Evolutionary conservation across 53 echinoderm and acorn worm genomes (phyloP), one percentile per base, ranked within the genome.

Genomic region (Holothuria leucospilota): DNA sequence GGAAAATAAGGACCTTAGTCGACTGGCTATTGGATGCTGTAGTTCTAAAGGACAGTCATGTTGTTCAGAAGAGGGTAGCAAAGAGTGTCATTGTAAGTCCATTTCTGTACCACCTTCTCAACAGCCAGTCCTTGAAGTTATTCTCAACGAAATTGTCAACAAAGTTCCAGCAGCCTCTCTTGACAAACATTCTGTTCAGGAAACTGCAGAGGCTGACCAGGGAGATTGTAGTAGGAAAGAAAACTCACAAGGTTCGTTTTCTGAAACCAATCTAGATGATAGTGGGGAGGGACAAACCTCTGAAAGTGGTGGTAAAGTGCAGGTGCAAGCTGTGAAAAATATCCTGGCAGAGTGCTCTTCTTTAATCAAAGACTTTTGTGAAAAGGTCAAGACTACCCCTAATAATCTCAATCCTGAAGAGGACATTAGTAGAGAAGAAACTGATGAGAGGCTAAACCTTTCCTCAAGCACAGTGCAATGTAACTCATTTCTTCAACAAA

Each of bases 21-120:
- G 84, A n/a, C 51, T 83, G 29, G 88, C 88, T 13, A 81, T 88
- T 30, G 88, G 88, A 15, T 88, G 88, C 51, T 88, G 88, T 60
- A 59, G 82, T 16, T 51, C 51, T 20, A 69, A 81, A 42, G 60
- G 69, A 16, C 23, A 67, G 23, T 59, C 64, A 25, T 88, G 81
- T 56, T 88, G 88, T 46, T 74, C 74, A 8, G 27, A 70, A 24
- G 68, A 51, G 13, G 42, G 15, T 69, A 13, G 20, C 51, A 14
- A 39, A 29, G 29, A 51, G 42, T 88, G 88, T 81, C 38, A 69
- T n/a, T 88, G 88, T 59, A 69, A 69, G 16, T 67, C 88, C 29
- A 81, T 88, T 53, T 56, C 67, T 38, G 81, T 88, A n/a, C 88
- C 88, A 23, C 34, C 81, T 15, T 53, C 82, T 20, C 81, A 80